These are phyloP conservation scores for Zoanthus solanderi DNA, from an alignment of 92 coral and sea anemone species.

Conservation along the genomic window DNA sequence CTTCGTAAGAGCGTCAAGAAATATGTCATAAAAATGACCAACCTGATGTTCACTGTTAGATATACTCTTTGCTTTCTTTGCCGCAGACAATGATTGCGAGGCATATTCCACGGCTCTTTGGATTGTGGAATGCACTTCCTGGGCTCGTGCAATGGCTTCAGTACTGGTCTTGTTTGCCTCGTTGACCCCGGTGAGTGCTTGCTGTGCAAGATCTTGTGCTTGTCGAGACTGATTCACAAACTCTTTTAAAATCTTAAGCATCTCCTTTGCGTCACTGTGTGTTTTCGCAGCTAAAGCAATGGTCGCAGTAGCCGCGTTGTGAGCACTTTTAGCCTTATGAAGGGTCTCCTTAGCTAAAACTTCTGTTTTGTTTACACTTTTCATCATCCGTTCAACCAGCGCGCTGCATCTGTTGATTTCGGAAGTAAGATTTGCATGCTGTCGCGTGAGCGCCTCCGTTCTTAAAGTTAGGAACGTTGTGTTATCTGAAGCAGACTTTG, in stretches of 20 bases:
- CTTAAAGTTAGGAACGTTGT: constrained; percentile 52
- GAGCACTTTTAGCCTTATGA: constrained; percentile 69
- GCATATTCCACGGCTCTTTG: constrained; percentile 75
- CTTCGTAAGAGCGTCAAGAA: no score
- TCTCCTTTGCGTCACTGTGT: constrained; percentile 77
- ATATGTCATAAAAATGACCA: neutral
- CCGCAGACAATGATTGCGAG: constrained; percentile 56
- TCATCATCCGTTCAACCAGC: constrained; percentile 51
- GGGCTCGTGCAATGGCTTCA: constrained; percentile 73
- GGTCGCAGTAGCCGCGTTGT: constrained; percentile 70
- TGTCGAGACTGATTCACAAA: constrained; percentile 73
- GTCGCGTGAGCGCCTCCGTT: constrained; percentile 47
- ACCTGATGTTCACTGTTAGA: constrained; percentile 86
- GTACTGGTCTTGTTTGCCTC: constrained; percentile 76
- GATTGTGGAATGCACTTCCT: constrained; percentile 73
- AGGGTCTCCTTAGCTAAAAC: constrained; percentile 62
- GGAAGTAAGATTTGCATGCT: constrained; percentile 50
- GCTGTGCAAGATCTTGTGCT: constrained; percentile 76
- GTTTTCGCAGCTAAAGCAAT: constrained; percentile 78
- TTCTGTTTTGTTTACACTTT: constrained; percentile 46
- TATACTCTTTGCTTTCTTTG: constrained; percentile 66
- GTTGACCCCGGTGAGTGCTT: constrained; percentile 68
- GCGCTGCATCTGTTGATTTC: constrained; percentile 54
- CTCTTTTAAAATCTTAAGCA: constrained; percentile 68
- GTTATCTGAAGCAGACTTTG: constrained; percentile 44